A percentile compares a stretch with the other conserved stretches of the same genome.
Conservation (phyloP, 2,113 vertebrate species). For the Leptosomus discolor region DNA sequence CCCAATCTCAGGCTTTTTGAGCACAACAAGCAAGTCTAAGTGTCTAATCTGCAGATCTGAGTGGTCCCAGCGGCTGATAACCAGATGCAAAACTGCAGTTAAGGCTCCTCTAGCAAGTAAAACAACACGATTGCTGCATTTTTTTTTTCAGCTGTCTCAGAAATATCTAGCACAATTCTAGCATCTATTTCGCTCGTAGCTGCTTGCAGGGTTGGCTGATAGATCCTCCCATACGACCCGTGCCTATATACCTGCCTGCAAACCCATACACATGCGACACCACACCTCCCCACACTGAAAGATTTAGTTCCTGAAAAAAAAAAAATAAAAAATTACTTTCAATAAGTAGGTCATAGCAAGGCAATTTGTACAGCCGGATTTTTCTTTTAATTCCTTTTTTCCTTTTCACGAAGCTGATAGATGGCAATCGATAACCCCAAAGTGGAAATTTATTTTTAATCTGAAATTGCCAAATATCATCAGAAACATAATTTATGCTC, state of each 20-base stretch:
- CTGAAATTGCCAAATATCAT: conserved; percentile 31
- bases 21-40: background rate
- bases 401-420: conserved; percentile 8
- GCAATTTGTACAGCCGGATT: background rate
- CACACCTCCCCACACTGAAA: background rate
- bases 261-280: background rate
- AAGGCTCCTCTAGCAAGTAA: background rate
- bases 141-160: background rate
- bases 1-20: background rate
- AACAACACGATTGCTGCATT: background rate
- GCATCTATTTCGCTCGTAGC: background rate
- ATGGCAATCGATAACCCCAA: conserved; percentile 7
- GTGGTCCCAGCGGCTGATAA: background rate
- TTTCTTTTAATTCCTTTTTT: conserved; percentile 15
- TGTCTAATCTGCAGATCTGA: background rate
- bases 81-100: background rate
- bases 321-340: background rate
- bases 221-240: background rate
- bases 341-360: conserved; percentile 36
- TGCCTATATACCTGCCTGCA: background rate
- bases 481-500: conserved; percentile 31
- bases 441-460: conserved; percentile 33
- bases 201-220: background rate
- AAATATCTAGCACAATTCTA: background rate
- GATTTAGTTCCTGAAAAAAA: background rate